Base-by-base conservation (phyloP, 2,113 vertebrate species). In the Castor canadensis region DNA sequence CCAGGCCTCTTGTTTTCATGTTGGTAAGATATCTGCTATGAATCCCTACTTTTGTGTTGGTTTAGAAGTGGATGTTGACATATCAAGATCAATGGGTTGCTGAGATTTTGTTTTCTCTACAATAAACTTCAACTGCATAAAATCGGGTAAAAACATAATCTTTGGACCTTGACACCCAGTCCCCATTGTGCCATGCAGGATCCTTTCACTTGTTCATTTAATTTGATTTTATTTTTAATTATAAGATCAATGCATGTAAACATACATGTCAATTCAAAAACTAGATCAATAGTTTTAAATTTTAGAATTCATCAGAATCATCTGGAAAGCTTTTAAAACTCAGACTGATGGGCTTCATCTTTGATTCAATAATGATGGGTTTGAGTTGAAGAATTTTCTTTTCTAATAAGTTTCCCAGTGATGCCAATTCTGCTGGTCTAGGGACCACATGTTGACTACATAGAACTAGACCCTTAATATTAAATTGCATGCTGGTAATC, bases 201-300 rank as follows among this genome's bases (percentile, higher is more conserved):
- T 32, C 12, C 26, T 54, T 66, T 66, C 32, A 58, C n/a, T 76
- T 45, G 35, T 35, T 79, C 80, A 3, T 64, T 73, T 84, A 35
- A 56, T 62, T 81, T 69, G 43, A 4, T 64, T 62, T 94, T 89
- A 81, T 81, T 72, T 87, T 95, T 43, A 58, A 91, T 69, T 89
- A 52, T 86, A 95, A 94, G n/a, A 72, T 43, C 6, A 95, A 92
- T 11, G 88, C 32, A 60, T 26, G 58, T 19, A 86, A 87, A 22
- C 3, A 40, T 1, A 58, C 26, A 67, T 95, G 54, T n/a, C 75
- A 85, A 58, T 35, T 12, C 8, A 45, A 81, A 52, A 86, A 52
- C 19, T 76, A 22, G 2, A 38, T 75, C 16, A 35, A 54, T 67
- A 77, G 35, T 56, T 84, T 73, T 85, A 32, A 66, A 54, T 19